Evolutionary conservation across 2,797 vertebrate species (phyloP).

Genomic region (Leptatherina wallacei): DNA sequence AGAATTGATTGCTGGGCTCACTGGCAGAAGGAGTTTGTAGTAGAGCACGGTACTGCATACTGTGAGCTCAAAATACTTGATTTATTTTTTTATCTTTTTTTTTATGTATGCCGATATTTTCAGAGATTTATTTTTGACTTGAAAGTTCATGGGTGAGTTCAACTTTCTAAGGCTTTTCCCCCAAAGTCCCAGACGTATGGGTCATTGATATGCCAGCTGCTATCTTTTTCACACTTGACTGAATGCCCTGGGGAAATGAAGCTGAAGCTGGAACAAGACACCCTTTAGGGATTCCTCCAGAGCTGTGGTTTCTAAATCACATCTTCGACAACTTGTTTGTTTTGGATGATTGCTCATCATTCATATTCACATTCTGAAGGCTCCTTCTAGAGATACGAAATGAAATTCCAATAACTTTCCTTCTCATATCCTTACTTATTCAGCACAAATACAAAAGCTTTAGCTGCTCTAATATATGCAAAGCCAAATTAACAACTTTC

Average conservation of each 20-base stretch:
- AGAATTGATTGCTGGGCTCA: constrained; percentile 32
- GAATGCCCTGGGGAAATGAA: constrained; percentile 49
- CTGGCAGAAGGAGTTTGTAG: constrained; percentile 11
- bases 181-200: constrained; percentile 52
- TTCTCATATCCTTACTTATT: constrained; percentile 29
- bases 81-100: not conserved
- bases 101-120: constrained; percentile 7
- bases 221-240: constrained; percentile 70
- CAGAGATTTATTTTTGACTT: constrained; percentile 45
- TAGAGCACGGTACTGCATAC: not conserved
- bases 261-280: constrained; percentile 45
- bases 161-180: constrained; percentile 48
- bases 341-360: constrained; percentile 65
- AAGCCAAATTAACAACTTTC: constrained; percentile 29
- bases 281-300: constrained; percentile 51
- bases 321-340: constrained; percentile 59
- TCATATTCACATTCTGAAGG: constrained; percentile 49
- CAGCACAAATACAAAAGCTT: constrained; percentile 27
- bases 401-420: constrained; percentile 28
- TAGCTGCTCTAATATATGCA: not conserved
- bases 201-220: constrained; percentile 65
- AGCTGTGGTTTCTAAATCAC: constrained; percentile 55
- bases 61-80: not conserved
- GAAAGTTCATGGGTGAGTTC: constrained; percentile 36
- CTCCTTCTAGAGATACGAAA: constrained; percentile 34